These are phyloP conservation scores for Calyptommatus sinebrachiatus DNA, from an alignment of 2,113 vertebrate species.

Conservation along the genomic window DNA sequence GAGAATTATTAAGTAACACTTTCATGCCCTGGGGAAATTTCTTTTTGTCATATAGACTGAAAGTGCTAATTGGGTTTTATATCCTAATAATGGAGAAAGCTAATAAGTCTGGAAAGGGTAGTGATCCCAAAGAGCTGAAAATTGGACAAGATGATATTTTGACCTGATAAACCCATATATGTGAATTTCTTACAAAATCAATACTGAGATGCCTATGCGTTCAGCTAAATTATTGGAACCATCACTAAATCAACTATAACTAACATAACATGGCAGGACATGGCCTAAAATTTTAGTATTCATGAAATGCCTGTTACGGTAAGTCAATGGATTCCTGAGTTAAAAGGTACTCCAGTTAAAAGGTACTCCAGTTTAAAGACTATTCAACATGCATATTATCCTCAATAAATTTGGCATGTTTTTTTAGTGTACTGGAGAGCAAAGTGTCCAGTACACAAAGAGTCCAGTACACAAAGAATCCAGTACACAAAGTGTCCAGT, in stretches of 20 bases:
- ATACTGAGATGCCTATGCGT: constrained; percentile 46
- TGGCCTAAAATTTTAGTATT: constrained; percentile 13
- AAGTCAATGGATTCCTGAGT: background rate
- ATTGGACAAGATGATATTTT: constrained; percentile 49
- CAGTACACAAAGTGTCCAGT: too few relatives aligned
- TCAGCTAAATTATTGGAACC: constrained; percentile 43
- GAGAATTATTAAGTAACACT: constrained; percentile 54
- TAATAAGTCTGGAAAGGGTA: constrained; percentile 53
- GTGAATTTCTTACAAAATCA: constrained; percentile 54
- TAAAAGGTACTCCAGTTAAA: too few relatives aligned
- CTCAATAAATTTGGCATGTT: background rate
- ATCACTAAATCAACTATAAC: constrained; percentile 43
- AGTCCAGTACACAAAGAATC: too few relatives aligned
- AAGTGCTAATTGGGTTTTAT: constrained; percentile 71
- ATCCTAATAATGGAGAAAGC: constrained; percentile 67
- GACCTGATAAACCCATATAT: constrained; percentile 35
- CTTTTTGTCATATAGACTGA: constrained; percentile 45
- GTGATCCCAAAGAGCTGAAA: constrained; percentile 59
- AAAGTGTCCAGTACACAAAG: too few relatives aligned
- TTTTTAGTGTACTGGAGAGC: too few relatives aligned
- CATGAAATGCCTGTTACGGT: constrained; percentile 12
- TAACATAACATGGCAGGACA: constrained; percentile 7
- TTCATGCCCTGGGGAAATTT: constrained; percentile 67
- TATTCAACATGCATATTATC: too few relatives aligned
- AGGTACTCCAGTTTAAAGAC: too few relatives aligned